Conservation (phyloP, 1,140 invertebrate species). For the Bombyx mandarina region DNA sequence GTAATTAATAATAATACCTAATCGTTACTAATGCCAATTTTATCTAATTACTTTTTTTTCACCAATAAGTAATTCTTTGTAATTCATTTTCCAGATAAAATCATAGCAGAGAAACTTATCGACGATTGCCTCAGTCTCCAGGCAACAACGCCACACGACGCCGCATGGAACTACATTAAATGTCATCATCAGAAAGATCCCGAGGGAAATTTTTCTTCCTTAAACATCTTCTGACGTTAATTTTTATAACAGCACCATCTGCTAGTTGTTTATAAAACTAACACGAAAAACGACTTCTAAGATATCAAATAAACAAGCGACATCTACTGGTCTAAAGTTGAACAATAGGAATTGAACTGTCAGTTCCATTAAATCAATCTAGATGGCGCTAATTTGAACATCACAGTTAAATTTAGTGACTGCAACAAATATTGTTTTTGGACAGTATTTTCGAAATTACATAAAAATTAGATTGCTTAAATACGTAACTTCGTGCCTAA, state of each 20-base stretch:
- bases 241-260: conserved; percentile 8
- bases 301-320: not conserved
- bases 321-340: not conserved
- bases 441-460: too few relatives aligned
- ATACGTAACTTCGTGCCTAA: too few relatives aligned
- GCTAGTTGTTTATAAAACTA: too few relatives aligned
- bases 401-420: too few relatives aligned
- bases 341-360: not conserved
- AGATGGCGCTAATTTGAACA: too few relatives aligned
- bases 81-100: conserved; percentile 25
- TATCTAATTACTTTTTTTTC: not conserved
- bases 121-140: conserved; percentile 22
- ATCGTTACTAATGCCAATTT: not conserved
- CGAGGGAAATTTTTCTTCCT: conserved; percentile 2
- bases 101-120: conserved; percentile 19
- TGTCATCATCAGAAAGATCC: conserved; percentile 6
- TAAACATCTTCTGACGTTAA: conserved; percentile 1
- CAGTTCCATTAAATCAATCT: too few relatives aligned
- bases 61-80: not conserved
- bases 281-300: too few relatives aligned
- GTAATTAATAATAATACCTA: conserved; percentile 10
- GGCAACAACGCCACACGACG: conserved; percentile 2
- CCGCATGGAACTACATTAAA: conserved; percentile 26
- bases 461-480: too few relatives aligned
- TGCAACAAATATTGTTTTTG: too few relatives aligned